Percentiles rank a stretch among this genome's conserved stretches.
Evolutionary conservation across 2,113 vertebrate genomes (phyloP).

Genomic region (Papio anubis): DNA sequence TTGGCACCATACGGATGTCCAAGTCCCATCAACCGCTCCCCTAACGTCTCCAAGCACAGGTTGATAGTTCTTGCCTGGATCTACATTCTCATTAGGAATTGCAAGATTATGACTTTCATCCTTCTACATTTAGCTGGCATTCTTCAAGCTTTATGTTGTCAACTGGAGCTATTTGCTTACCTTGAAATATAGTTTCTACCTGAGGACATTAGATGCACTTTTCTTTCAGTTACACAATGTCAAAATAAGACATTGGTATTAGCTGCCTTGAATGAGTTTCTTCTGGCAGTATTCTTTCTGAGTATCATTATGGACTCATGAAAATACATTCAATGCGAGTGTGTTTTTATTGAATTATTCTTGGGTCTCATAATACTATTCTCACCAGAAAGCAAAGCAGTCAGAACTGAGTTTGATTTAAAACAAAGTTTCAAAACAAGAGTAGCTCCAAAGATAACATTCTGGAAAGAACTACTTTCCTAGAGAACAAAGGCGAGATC

Average conservation of each 20-base stretch:
- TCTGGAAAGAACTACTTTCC: conserved; percentile 31
- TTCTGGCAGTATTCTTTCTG: neutral
- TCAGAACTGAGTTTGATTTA: neutral
- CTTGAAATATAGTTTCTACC: neutral
- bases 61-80: neutral
- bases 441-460: neutral
- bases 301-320: neutral
- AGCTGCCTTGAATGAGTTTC: neutral
- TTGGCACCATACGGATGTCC: neutral
- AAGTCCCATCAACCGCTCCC: neutral
- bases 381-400: neutral
- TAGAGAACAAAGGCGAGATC: neutral
- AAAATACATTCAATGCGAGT: neutral
- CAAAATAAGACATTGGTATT: neutral
- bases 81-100: neutral
- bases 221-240: neutral
- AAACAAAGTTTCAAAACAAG: conserved; percentile 16
- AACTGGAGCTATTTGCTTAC: neutral
- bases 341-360: neutral
- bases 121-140: neutral
- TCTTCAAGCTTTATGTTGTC: neutral
- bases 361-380: neutral
- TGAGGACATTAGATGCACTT: neutral
- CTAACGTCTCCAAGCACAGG: neutral
- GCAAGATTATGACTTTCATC: neutral